phyloP scores from a whole-genome alignment of 1,140 invertebrate species.

The Lepidurus apus region DNA sequence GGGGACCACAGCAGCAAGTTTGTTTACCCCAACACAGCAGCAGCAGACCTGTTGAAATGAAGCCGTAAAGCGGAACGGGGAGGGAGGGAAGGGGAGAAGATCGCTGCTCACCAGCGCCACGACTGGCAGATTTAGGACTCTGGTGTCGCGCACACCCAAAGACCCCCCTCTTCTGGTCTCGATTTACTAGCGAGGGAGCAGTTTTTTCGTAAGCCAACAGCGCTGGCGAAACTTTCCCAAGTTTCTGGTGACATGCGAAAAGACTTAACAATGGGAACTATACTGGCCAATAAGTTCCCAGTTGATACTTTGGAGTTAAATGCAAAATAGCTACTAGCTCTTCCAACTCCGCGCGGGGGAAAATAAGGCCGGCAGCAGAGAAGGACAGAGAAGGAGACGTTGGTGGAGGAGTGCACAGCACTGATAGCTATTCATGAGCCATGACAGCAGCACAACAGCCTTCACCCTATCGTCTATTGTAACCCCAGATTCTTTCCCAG shows the following conservation, averaged over 20 bases:
- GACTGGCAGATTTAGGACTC: too few species aligned
- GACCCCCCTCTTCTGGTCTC: too few species aligned
- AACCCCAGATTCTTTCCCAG: not conserved
- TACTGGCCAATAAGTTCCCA: not conserved
- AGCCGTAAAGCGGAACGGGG: not conserved
- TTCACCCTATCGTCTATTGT: slow-evolving; percentile 7
- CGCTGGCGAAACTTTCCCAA: not conserved
- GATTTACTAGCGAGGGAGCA: too few species aligned
- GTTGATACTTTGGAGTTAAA: not conserved
- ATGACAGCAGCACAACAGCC: slow-evolving; percentile 17
- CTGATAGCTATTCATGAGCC: slow-evolving; percentile 21
- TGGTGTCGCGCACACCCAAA: too few species aligned
- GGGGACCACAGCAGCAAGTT: not conserved
- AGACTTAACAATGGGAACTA: not conserved
- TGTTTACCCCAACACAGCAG: not conserved
- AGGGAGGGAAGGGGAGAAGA: not conserved
- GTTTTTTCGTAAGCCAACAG: not conserved
- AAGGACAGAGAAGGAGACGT: not conserved
- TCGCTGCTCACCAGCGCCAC: too few species aligned
- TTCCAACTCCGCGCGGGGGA: not conserved
- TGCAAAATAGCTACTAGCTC: not conserved
- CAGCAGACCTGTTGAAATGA: slow-evolving; percentile 5
- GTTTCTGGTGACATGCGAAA: not conserved
- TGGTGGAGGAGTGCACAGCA: not conserved
- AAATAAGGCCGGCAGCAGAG: not conserved